Conservation (phyloP, 2,888 invertebrate species). For the Geotrupes spiniger region DNA sequence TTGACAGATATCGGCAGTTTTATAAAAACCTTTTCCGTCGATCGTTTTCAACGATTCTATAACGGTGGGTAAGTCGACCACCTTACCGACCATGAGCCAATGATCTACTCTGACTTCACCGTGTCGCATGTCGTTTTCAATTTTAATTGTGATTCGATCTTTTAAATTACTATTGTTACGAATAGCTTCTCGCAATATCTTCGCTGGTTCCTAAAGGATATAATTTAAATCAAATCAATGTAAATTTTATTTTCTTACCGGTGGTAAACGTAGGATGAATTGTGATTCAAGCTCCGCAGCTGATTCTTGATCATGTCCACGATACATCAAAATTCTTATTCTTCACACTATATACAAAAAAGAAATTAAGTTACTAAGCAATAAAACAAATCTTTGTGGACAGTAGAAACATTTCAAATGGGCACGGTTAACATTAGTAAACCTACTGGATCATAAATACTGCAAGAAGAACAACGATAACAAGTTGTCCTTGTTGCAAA, state of each 20-base stretch:
- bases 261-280: constrained; percentile 44
- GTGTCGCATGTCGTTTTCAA: constrained; percentile 85
- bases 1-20: constrained; percentile 95
- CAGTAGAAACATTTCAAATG: too few relatives aligned
- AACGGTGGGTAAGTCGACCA: constrained; percentile 88
- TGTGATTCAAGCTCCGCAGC: constrained; percentile 46
- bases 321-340: too few relatives aligned
- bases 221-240: constrained; percentile 1
- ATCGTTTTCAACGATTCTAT: constrained; percentile 94
- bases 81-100: constrained; percentile 81
- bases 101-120: constrained; percentile 88
- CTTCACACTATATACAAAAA: too few relatives aligned
- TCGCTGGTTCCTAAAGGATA: constrained; percentile 64
- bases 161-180: constrained; percentile 74
- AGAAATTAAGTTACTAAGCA: too few relatives aligned
- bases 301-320: constrained; percentile 31
- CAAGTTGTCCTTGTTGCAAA: too few relatives aligned
- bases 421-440: too few relatives aligned
- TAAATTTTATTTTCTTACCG: constrained; percentile 24
- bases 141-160: constrained; percentile 78
- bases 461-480: too few relatives aligned
- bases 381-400: too few relatives aligned
- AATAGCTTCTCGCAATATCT: constrained; percentile 70
- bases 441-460: too few relatives aligned
- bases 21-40: constrained; percentile 95